These are phyloP conservation scores for Saguinus midas DNA, from an alignment of 2,113 vertebrate species.

Conservation along the genomic window DNA sequence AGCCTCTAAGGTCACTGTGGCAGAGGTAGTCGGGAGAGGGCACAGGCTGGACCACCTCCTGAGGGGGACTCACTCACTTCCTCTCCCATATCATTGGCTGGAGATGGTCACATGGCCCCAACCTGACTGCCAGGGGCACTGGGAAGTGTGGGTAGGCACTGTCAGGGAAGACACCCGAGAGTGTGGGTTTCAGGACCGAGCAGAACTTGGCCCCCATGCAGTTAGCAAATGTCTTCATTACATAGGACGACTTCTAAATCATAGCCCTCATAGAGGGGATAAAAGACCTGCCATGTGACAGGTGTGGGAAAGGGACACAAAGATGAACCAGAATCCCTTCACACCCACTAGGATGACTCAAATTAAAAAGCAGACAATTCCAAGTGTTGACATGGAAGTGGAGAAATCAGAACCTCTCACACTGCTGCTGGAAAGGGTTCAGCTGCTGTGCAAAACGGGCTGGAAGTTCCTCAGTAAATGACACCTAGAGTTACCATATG, in stretches of 20 bases:
- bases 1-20: not conserved
- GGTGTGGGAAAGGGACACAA: fast-evolving
- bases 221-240: not conserved
- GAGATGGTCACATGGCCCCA: not conserved
- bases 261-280: fast-evolving
- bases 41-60: fast-evolving
- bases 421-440: too few relatives aligned
- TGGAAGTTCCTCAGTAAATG: not conserved
- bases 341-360: fast-evolving
- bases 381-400: fast-evolving
- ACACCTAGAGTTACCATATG: fast-evolving
- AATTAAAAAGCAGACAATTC: fast-evolving
- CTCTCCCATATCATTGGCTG: not conserved
- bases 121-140: not conserved
- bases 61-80: fast-evolving
- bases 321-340: fast-evolving
- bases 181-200: not conserved
- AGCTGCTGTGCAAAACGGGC: fast-evolving
- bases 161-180: fast-evolving
- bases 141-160: not conserved
- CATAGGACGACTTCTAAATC: too few relatives aligned
- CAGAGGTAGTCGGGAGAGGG: not conserved
- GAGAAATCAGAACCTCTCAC: not conserved
- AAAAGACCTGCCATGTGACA: fast-evolving
- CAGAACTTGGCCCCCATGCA: too few relatives aligned